Evolutionary conservation across 2,888 invertebrate genomes (phyloP).

Genomic region (Heteromurus nitidus): DNA sequence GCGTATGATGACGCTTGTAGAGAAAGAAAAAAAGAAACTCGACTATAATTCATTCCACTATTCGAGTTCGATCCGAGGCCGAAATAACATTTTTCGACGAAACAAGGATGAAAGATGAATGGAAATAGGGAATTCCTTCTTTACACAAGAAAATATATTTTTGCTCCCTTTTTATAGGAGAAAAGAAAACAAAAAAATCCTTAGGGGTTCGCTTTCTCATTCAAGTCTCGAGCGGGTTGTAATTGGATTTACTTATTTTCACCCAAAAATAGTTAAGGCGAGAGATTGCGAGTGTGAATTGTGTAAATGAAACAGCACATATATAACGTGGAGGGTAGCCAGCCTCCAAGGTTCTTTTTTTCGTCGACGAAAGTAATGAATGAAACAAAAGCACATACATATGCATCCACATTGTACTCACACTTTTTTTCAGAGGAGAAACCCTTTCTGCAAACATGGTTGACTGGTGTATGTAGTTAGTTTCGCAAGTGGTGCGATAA

Average conservation of each 20-base stretch:
- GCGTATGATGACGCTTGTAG: conserved; percentile 48
- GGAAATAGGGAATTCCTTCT: neutral
- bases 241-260: conserved; percentile 45
- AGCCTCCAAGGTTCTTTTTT: neutral
- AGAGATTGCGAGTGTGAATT: neutral
- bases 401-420: neutral
- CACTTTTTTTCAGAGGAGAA: neutral
- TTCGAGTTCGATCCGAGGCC: too few relatives aligned
- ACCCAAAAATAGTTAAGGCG: neutral
- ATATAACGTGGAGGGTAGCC: neutral
- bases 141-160: too few relatives aligned
- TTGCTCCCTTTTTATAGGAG: neutral
- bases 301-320: neutral
- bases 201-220: conserved; percentile 18
- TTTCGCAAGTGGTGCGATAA: conserved; percentile 17
- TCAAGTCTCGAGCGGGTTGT: conserved; percentile 36
- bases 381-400: neutral
- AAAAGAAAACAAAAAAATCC: conserved; percentile 16
- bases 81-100: too few relatives aligned
- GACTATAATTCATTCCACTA: too few relatives aligned
- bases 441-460: neutral
- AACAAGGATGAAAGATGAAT: neutral
- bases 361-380: conserved; percentile 12
- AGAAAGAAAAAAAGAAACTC: too few relatives aligned
- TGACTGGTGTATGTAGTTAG: neutral